These are phyloP conservation scores for Falco cherrug DNA, from an alignment of 2,797 vertebrate species.

Conservation along the genomic window DNA sequence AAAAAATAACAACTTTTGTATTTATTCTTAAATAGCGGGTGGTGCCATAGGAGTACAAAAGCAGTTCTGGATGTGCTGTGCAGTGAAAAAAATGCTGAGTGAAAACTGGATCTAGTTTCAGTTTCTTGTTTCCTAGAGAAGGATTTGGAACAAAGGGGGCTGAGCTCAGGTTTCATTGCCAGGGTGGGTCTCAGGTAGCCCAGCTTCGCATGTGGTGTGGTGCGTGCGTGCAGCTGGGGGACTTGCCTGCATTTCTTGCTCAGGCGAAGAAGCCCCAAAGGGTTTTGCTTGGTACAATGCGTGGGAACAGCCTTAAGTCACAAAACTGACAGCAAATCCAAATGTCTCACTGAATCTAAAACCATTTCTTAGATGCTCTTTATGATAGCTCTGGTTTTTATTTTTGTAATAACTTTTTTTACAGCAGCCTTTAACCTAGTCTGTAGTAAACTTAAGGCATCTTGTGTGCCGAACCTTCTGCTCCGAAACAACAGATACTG, in stretches of 20 bases:
- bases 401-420: neutral
- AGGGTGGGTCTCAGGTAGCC: neutral
- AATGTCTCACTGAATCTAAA: neutral
- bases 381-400: neutral
- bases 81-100: neutral
- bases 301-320: neutral
- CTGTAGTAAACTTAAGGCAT: neutral
- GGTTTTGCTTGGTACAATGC: neutral
- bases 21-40: neutral
- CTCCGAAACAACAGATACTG: neutral
- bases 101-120: neutral
- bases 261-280: neutral
- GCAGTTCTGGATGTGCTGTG: neutral
- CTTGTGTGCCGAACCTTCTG: fast-evolving
- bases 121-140: neutral
- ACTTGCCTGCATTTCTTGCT: fast-evolving
- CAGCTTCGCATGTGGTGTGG: neutral
- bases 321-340: neutral
- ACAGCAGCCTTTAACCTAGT: neutral
- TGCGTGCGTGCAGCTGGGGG: fast-evolving
- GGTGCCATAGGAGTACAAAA: neutral
- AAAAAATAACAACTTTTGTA: neutral
- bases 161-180: neutral
- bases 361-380: neutral
- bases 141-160: neutral